phyloP scores from a whole-genome alignment of 2,797 vertebrate species.

The Clarias platycephalus region DNA sequence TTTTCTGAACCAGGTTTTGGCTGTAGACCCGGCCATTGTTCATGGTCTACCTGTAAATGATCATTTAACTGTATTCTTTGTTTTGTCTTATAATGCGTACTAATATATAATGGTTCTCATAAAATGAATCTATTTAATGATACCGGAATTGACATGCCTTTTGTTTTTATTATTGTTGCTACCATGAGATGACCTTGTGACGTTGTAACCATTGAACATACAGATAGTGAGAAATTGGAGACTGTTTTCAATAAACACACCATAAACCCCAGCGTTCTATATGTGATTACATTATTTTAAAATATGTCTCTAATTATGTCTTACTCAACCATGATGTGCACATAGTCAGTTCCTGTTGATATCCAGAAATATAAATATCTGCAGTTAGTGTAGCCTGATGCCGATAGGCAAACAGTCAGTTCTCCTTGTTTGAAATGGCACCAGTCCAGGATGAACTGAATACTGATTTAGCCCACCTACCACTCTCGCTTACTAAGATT shows the following conservation, averaged over 20 bases:
- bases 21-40: conserved; percentile 68
- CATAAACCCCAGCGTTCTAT: conserved; percentile 22
- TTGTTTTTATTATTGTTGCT: conserved; percentile 62
- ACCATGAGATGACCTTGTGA: conserved; percentile 75
- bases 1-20: conserved; percentile 57
- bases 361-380: conserved; percentile 17
- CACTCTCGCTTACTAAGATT: background rate
- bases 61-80: conserved; percentile 86
- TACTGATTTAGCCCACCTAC: conserved; percentile 11
- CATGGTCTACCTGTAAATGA: conserved; percentile 83
- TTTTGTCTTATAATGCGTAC: conserved; percentile 93
- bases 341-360: conserved; percentile 30
- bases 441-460: conserved; percentile 18
- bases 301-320: conserved; percentile 30
- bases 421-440: conserved; percentile 24
- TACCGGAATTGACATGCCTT: conserved; percentile 83
- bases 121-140: conserved; percentile 99
- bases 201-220: conserved; percentile 36
- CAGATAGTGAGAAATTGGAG: conserved; percentile 37
- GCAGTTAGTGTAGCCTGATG: background rate
- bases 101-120: conserved; percentile 99
- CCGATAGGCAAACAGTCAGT: conserved; percentile 11
- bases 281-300: background rate
- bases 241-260: conserved; percentile 46
- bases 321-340: conserved; percentile 20